phyloP scores from a whole-genome alignment of 2,888 invertebrate species.

The Palloptera scutellata region DNA sequence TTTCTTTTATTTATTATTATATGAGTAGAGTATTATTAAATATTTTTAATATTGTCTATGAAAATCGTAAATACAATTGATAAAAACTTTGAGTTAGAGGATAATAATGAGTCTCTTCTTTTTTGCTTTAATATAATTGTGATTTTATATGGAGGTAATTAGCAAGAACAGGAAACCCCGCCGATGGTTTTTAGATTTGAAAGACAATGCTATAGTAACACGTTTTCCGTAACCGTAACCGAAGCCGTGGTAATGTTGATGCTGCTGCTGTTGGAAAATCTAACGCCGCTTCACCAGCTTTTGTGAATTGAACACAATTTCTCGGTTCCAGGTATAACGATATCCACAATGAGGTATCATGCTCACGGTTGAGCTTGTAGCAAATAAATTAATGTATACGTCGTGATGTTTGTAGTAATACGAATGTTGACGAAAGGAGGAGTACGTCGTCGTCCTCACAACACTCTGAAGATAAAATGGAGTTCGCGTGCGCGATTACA shows the following conservation, averaged over 20 bases:
- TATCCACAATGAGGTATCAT: constrained; percentile 74
- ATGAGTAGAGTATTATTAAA: neutral
- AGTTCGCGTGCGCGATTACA: neutral
- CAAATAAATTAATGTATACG: constrained; percentile 18
- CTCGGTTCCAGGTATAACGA: constrained; percentile 91
- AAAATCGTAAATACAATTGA: too few relatives aligned
- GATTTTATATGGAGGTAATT: constrained; percentile 14
- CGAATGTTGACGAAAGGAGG: constrained; percentile 22
- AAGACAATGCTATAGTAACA: too few relatives aligned
- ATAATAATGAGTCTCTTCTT: constrained; percentile 11
- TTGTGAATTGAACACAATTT: constrained; percentile 91
- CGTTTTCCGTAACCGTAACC: constrained; percentile 22
- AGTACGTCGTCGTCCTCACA: constrained; percentile 35
- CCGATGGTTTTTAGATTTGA: neutral
- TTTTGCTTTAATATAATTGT: constrained; percentile 22
- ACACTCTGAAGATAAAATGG: neutral
- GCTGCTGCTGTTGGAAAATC: constrained; percentile 54
- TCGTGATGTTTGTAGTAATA: constrained; percentile 5
- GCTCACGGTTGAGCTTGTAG: constrained; percentile 59
- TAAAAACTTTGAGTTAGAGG: too few relatives aligned
- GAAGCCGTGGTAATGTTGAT: constrained; percentile 36
- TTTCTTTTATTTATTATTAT: constrained; percentile 19
- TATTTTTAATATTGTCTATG: constrained; percentile 1
- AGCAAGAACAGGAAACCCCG: neutral
- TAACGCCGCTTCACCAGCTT: constrained; percentile 93